Base-by-base conservation (phyloP, 1,140 invertebrate species). In the Conus ventricosus region DNA sequence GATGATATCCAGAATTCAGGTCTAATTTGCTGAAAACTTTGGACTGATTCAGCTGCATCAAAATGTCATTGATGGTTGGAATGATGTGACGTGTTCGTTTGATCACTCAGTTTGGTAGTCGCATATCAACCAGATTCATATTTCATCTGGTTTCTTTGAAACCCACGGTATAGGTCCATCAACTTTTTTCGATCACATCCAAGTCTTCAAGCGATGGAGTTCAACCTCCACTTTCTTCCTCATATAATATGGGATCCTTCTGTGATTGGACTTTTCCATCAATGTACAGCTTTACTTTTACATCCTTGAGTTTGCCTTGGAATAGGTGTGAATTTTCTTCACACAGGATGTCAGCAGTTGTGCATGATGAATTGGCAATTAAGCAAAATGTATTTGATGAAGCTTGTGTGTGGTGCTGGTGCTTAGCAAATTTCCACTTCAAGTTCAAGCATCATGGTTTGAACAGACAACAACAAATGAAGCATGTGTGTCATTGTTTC, bases 81-180 rank as follows among this genome's bases (percentile, higher is more conserved):
- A 60, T 60, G 57, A 60, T 60, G 57, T 60, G 57, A 60, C 57
- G 57, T 0, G 8, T 60, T 60, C 15, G 57, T 15, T 60, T 60
- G 1, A 60, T 60, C 5, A 4, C 57, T 60, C 5, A 15, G 15
- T 60, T 60, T 60, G 57, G 57, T 4, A 2, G 57, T 60, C 4
- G 15, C 57, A 60, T 4, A 15, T 60, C 57, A 15, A 60, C 57
- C 4, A 60, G 15, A 60, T 8, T 11, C 57, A 4, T 60, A 60
- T 60, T 60, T 60, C 57, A 8, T 75, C n/a, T 0, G 71, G 20
- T 75, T 2, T 25, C 4, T n/a, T 25, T 23, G 25, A 23, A 5
- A 93, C 90, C 93, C 92, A 23, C 1, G 71, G 67, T 23, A 23
- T n/a, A 7, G 71, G 20, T 25, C 71, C 20, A 23, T 25, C 3